Percentiles rank a stretch among this genome's conserved stretches.
Conservation (phyloP, 2,797 vertebrate genomes). For the Lepus oiostolus region DNA sequence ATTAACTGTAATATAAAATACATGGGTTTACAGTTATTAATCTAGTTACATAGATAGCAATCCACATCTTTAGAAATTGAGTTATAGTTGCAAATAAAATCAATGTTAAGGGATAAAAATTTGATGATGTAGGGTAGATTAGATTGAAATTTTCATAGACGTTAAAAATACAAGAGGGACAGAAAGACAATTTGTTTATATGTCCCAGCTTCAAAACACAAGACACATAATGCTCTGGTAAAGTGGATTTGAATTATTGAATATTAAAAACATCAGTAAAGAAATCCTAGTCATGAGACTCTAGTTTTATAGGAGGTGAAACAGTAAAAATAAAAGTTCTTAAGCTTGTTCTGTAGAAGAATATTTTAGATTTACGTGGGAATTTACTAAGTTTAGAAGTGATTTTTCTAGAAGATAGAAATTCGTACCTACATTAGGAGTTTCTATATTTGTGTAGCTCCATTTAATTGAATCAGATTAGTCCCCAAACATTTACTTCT, state of each 20-base stretch:
- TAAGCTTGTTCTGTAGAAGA: background rate
- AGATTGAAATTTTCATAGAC: constrained; percentile 89
- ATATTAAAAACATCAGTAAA: constrained; percentile 72
- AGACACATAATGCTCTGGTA: constrained; percentile 75
- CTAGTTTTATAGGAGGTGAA: constrained; percentile 7
- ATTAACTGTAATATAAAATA: constrained; percentile 88
- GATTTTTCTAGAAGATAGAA: background rate
- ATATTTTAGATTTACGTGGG: background rate
- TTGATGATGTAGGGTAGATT: constrained; percentile 89
- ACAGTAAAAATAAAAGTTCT: constrained; percentile 9
- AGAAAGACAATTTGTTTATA: constrained; percentile 85
- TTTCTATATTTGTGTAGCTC: background rate
- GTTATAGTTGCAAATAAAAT: constrained; percentile 89
- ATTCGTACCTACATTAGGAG: background rate
- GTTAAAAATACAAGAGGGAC: constrained; percentile 88
- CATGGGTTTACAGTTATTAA: constrained; percentile 88
- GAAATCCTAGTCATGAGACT: constrained; percentile 59
- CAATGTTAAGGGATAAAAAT: constrained; percentile 88
- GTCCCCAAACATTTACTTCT: background rate
- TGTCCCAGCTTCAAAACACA: constrained; percentile 76
- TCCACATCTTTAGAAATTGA: constrained; percentile 88
- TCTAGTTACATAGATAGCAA: constrained; percentile 87
- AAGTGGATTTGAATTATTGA: constrained; percentile 69
- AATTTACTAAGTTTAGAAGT: constrained; percentile 38
- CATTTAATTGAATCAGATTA: background rate